Evolutionary conservation across 2,888 invertebrate genomes (phyloP).

Genomic region (Spisula subtruncata): DNA sequence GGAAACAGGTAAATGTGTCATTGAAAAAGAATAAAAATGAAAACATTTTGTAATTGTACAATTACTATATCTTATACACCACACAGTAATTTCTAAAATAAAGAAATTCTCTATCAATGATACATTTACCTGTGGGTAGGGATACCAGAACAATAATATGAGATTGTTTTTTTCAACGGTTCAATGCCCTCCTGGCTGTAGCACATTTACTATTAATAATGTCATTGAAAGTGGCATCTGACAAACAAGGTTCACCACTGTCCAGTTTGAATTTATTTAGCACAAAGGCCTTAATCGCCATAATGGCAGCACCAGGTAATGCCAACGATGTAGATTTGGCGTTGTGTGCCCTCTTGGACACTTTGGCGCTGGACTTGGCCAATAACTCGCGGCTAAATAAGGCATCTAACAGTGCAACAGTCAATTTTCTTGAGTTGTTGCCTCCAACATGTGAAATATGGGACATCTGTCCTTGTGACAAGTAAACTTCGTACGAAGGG

Average conservation of each 20-base stretch:
- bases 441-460: conserved; percentile 13
- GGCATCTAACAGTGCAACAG: conserved; percentile 6
- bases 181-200: conserved; percentile 36
- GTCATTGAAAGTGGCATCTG: conserved; percentile 45
- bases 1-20: no score
- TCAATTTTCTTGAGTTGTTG: conserved; percentile 40
- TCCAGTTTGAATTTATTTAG: conserved; percentile 17
- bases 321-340: background rate
- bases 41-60: no score
- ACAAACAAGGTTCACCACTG: conserved; percentile 12
- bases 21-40: no score
- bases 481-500: conserved; percentile 18
- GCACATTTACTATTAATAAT: conserved; percentile 47
- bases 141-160: no score
- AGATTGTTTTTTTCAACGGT: background rate
- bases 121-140: no score
- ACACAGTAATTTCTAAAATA: no score
- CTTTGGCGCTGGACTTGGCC: conserved; percentile 34
- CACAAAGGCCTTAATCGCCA: conserved; percentile 19
- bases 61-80: no score
- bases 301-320: no score
- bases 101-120: no score
- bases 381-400: conserved; percentile 35
- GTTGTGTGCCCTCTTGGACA: conserved; percentile 40
- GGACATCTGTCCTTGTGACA: conserved; percentile 38